Base-by-base conservation (phyloP, 2,888 invertebrate genomes). In the Tipula lateralis region DNA sequence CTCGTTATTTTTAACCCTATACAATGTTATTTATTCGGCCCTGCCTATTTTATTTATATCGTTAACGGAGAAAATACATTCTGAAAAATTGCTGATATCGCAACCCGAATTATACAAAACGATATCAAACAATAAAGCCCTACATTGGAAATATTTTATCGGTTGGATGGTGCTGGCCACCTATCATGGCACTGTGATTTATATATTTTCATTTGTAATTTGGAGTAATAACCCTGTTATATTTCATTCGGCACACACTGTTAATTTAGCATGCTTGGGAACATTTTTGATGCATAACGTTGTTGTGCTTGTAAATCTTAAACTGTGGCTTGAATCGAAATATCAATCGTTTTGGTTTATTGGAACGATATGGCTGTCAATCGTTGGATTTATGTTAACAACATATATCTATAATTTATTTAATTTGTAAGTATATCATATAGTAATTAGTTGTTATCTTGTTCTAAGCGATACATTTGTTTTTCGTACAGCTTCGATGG, bases 11-110 rank as follows among this genome's bases (percentile, higher is more conserved):
- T 91, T 96, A 86, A 95, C 95, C 87, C 91, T 94, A 85, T 96
- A 92, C 91, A 96, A 96, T 90, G 91, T 96, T 83, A 88, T 94
- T 32, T 96, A 95, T 88, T 94, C 96, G 0, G 93, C 95, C 0
- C 88, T 94, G 84, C 96, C 96, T 0, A 93, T 96, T 85, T 89
- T 96, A 13, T 87, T 94, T 7, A 94, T 94, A 86, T 94, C 95
- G 0, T 90, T 96, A 84, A 93, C 95, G 16, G 96, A 96, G 88
- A 95, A 96, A 88, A 91, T 94, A 85, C 92, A 93, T 88, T 89
- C 92, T 0, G 91, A 93, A 1, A 88, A 91, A 0, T 88, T 90
- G 0, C 90, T 93, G 7, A 88, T 92, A 86, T 90, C 89, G 93
- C 93, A 93, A 86, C 96, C 96, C 0, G 91, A 92, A 12, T 89